Evolutionary conservation across 2,888 invertebrate species (phyloP), one percentile per base, ranked within the genome.

Genomic region (Exocentrus adspersus): DNA sequence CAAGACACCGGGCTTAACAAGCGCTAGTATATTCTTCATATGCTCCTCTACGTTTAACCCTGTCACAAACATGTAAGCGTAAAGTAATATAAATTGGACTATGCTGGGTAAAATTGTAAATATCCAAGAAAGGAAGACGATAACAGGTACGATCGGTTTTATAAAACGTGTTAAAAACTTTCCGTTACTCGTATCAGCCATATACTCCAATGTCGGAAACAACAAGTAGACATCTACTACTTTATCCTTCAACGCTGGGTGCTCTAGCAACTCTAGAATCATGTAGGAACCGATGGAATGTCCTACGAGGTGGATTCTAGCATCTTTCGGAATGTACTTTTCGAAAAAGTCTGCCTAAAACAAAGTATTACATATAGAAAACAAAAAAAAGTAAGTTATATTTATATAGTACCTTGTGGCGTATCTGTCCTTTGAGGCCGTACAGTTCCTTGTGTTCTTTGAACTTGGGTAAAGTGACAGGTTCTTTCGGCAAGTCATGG

Each of bases 231-330:
- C 85, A 70, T 89, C 88, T n/a, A 84, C 81, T 30, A 92, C 79
- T 72, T 85, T 85, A 21, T 83, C 75, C 73, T 85, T 80, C 74
- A 92, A 81, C 24, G 83, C 78, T 3, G 86, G 83, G 67, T 88
- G 83, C 70, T 90, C 86, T 21, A 93, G 77, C 51, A 94, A 79
- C 77, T 95, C 90, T 60, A 95, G 78, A 66, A 90, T 86, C 76
- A 95, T 89, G 88, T 95, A 94, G 56, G 91, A 87, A 2, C 97
- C 97, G 76, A 97, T 93, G 0, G 97, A 97, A 85, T 97, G 97
- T 1, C 94, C 95, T 72, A 97, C 87, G 37, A 97, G 82, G 80
- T 94, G 91, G 41, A 97, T 80, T 78, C 87, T 90, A n/a, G 90
- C 88, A 76, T 88, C 85, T 67, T 85, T 81, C 58, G 94, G 92